Percentiles rank a stretch among this genome's conserved stretches.
phyloP scores from a whole-genome alignment of 2,113 vertebrate genomes.

The Phasianus colchicus region DNA sequence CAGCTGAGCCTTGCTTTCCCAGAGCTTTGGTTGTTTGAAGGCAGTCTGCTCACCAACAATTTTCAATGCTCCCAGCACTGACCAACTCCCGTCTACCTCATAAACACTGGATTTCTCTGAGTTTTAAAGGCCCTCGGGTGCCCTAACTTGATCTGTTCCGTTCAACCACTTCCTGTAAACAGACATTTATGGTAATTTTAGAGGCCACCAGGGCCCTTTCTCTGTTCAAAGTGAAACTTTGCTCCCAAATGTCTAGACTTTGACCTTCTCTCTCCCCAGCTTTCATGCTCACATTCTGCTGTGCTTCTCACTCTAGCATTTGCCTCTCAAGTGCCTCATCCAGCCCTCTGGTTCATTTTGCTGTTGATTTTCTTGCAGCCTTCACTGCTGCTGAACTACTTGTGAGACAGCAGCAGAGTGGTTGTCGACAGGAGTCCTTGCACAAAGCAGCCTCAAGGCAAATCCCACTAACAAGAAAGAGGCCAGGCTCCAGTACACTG shows the following conservation, averaged over 20 bases:
- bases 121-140: conserved; percentile 58
- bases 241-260: conserved; percentile 38
- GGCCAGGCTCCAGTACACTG: background rate
- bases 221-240: conserved; percentile 58
- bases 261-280: conserved; percentile 21
- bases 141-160: conserved; percentile 53
- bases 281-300: background rate
- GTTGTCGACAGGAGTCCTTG: background rate
- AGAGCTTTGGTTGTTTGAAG: conserved; percentile 12
- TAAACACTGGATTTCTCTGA: conserved; percentile 62
- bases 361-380: background rate
- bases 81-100: conserved; percentile 63
- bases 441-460: background rate
- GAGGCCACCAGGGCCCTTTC: conserved; percentile 36
- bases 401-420: background rate
- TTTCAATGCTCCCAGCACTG: conserved; percentile 40
- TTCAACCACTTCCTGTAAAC: conserved; percentile 70
- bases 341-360: background rate
- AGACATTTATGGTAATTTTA: conserved; percentile 72
- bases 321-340: background rate
- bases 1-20: conserved; percentile 18
- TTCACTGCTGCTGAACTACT: background rate
- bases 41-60: background rate
- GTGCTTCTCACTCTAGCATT: background rate
- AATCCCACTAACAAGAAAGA: background rate